A percentile compares a stretch with the other conserved stretches of the same genome.
These are phyloP conservation scores for Poeciliopsis turrubarensis DNA, from an alignment of 2,113 vertebrate genomes.

Conservation along the genomic window DNA sequence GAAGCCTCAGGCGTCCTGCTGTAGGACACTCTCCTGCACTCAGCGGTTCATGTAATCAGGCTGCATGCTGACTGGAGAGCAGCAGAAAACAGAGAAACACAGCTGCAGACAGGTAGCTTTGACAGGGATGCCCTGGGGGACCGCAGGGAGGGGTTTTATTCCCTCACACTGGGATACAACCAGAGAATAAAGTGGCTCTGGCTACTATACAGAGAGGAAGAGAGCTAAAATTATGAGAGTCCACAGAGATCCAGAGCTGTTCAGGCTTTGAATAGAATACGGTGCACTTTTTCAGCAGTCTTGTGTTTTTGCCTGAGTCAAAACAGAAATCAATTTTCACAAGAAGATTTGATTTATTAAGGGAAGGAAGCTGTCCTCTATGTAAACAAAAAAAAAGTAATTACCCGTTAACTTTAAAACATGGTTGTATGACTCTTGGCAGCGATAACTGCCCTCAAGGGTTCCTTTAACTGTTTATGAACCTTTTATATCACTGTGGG, in stretches of 20 bases:
- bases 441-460: neutral
- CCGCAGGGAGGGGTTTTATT: slow-evolving; percentile 33
- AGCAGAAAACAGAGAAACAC: slow-evolving; percentile 53
- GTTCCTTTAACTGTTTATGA: neutral
- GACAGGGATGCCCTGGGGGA: slow-evolving; percentile 51
- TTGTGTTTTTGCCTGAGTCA: neutral
- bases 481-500: neutral
- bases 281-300: neutral
- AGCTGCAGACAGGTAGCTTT: slow-evolving; percentile 72
- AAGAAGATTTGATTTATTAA: neutral
- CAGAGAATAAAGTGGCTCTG: slow-evolving; percentile 26
- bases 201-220: neutral
- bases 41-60: slow-evolving; percentile 61
- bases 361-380: neutral
- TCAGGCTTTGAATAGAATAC: too few species aligned
- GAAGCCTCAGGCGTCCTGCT: slow-evolving; percentile 59
- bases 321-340: neutral
- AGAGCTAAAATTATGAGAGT: neutral
- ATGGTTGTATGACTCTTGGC: neutral
- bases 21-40: slow-evolving; percentile 59
- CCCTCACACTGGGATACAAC: slow-evolving; percentile 47
- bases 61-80: slow-evolving; percentile 59
- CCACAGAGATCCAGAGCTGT: neutral
- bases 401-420: neutral
- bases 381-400: neutral